Conservation (phyloP, 64 coral and sea anemone species). For the Montipora capricornis region DNA sequence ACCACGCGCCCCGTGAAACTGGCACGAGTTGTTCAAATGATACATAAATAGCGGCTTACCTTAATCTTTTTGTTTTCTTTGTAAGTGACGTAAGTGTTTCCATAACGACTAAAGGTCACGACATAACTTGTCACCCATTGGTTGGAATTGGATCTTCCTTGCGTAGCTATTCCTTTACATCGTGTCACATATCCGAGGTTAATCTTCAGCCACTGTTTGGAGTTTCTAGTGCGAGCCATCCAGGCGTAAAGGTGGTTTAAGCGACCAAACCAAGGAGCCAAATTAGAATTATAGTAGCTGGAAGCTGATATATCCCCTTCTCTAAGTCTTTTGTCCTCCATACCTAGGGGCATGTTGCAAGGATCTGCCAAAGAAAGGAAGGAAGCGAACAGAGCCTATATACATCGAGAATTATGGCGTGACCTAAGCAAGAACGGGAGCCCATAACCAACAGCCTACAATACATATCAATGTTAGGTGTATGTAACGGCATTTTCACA, state of each 20-base stretch:
- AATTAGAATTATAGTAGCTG: constrained; percentile 34
- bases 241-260: constrained; percentile 49
- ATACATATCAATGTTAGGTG: no score
- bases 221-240: constrained; percentile 40
- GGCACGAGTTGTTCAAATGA: no score
- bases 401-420: no score
- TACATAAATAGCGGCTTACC: constrained; percentile 36
- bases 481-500: no score
- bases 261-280: constrained; percentile 43
- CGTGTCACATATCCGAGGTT: constrained; percentile 44
- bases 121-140: constrained; percentile 70
- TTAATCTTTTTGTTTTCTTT: constrained; percentile 45
- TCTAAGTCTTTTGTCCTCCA: constrained; percentile 81
- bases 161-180: constrained; percentile 60
- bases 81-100: constrained; percentile 36
- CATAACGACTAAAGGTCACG: constrained; percentile 55
- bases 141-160: constrained; percentile 47
- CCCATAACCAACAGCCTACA: no score
- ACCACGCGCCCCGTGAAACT: no score
- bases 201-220: constrained; percentile 62
- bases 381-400: no score
- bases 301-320: constrained; percentile 50
- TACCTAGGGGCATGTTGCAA: constrained; percentile 83
- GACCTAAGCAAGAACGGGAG: no score
- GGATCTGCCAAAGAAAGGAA: constrained; percentile 38